Evolutionary conservation across 2,888 invertebrate species (phyloP).

Genomic region (Aphrophora alni): DNA sequence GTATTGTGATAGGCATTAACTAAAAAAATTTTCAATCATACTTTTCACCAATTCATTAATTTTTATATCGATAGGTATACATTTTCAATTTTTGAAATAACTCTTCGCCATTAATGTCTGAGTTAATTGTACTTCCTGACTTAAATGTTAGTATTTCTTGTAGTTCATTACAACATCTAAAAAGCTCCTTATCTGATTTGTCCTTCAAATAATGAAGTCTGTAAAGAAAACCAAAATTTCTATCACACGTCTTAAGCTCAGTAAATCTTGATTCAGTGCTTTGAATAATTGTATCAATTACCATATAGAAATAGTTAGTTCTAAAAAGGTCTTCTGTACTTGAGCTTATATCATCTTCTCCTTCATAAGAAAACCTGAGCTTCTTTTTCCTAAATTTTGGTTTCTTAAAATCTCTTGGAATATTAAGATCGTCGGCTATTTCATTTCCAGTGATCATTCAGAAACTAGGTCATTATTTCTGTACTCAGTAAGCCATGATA

Average conservation of each 20-base stretch:
- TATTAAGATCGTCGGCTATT: slow-evolving; percentile 19
- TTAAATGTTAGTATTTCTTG: slow-evolving; percentile 30
- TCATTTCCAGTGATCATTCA: slow-evolving; percentile 17
- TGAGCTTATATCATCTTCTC: slow-evolving; percentile 11
- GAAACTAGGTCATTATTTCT: slow-evolving; percentile 18
- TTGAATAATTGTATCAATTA: slow-evolving; percentile 14
- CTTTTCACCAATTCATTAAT: too few species aligned
- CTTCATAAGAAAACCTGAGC: slow-evolving; percentile 11
- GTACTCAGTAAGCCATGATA: not conserved
- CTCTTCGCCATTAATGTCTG: slow-evolving; percentile 26
- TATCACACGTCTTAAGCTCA: slow-evolving; percentile 24
- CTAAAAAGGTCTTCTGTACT: slow-evolving; percentile 14
- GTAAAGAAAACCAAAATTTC: slow-evolving; percentile 22
- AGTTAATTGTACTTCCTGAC: slow-evolving; percentile 17
- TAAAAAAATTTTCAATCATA: slow-evolving; percentile 17
- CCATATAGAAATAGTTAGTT: slow-evolving; percentile 12
- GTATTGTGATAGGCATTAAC: slow-evolving; percentile 19
- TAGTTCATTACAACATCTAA: slow-evolving; percentile 11
- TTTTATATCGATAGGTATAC: slow-evolving; percentile 20
- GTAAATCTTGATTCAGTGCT: slow-evolving; percentile 14
- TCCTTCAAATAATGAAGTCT: slow-evolving; percentile 31
- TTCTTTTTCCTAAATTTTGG: not conserved
- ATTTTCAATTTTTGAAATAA: slow-evolving; percentile 14
- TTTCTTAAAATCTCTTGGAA: slow-evolving; percentile 13
- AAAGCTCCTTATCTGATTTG: slow-evolving; percentile 19